phyloP scores from a whole-genome alignment of 2,888 invertebrate species.

The Lasioglossum vierecki region DNA sequence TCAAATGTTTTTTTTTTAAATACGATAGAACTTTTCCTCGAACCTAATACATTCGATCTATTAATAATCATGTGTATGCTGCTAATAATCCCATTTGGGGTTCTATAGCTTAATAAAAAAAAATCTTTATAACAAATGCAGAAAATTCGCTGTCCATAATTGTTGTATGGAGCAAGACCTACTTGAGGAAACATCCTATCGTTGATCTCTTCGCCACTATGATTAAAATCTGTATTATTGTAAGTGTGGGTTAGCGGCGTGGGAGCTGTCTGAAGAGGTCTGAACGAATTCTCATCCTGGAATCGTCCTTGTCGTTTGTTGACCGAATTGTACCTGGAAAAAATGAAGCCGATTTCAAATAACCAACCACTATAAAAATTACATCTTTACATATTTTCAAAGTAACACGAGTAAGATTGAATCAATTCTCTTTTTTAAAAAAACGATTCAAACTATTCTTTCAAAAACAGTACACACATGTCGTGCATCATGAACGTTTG shows the following conservation, averaged over 20 bases:
- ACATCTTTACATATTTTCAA: not conserved
- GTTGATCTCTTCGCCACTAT: constrained; percentile 17
- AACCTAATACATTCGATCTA: no score
- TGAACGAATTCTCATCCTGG: constrained; percentile 43
- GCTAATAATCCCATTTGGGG: no score
- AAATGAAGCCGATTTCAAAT: not conserved
- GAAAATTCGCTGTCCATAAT: not conserved
- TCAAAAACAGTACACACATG: constrained; percentile 47
- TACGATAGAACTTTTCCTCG: no score
- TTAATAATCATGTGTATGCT: no score
- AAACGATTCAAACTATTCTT: not conserved
- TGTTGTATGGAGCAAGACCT: not conserved
- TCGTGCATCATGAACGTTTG: constrained; percentile 55
- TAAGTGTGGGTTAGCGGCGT: constrained; percentile 34
- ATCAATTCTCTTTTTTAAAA: not conserved
- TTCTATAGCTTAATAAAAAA: no score
- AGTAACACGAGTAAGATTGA: not conserved
- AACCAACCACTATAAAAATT: not conserved
- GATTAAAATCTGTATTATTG: constrained; percentile 34
- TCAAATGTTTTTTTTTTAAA: no score
- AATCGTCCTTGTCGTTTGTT: constrained; percentile 57
- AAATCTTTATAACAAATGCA: not conserved
- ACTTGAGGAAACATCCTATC: constrained; percentile 48
- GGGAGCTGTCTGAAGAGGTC: constrained; percentile 41
- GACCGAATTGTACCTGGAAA: constrained; percentile 58